Evolutionary conservation across 2,888 invertebrate genomes (phyloP), one percentile per base, ranked within the genome.

Genomic region (Lepidochrysops patricia): DNA sequence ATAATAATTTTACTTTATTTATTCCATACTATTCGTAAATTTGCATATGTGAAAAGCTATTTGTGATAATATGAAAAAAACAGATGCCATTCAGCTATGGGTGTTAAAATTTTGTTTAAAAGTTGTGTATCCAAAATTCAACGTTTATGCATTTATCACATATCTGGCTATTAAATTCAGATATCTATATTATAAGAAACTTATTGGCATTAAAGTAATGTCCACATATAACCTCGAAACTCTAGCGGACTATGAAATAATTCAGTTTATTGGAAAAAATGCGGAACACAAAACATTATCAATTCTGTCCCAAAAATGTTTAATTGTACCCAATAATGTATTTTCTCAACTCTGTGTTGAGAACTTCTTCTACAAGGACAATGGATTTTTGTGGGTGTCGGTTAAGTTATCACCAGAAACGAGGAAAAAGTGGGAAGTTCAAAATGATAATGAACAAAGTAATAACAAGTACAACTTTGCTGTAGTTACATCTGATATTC

Each of bases 61-160:
- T 3, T 7, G 25, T 26, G 62, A 66, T 76, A 86, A 68, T 81
- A 89, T 89, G 88, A 80, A 80, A 73, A 73, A 82, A 70, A 70
- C 78, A 64, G 76, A 70, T 62, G 65, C 64, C 61, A 64, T 68
- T 27, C 82, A 83, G 72, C 62, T 89, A 85, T 84, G 87, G 85
- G 80, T 88, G 70, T 70, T 85, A 75, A 85, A 85, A 70, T 85
- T 82, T 75, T 84, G 86, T 70, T 63, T 89, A 66, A 86, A 84
- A 82, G 68, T 89, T 67, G 72, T 82, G 60, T 88, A 85, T 79
- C 89, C 89, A 76, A 87, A 86, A 75, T 85, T 78, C 79, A 86
- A 89, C 73, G 74, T 68, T 64, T 77, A 82, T 68, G 73, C 74
- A 61, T 89, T 89, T 69, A 74, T 89, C 23, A 80, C 84, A 63